Evolutionary conservation across 1,140 invertebrate species (phyloP).

Genomic region (Paraescarpia echinospica): DNA sequence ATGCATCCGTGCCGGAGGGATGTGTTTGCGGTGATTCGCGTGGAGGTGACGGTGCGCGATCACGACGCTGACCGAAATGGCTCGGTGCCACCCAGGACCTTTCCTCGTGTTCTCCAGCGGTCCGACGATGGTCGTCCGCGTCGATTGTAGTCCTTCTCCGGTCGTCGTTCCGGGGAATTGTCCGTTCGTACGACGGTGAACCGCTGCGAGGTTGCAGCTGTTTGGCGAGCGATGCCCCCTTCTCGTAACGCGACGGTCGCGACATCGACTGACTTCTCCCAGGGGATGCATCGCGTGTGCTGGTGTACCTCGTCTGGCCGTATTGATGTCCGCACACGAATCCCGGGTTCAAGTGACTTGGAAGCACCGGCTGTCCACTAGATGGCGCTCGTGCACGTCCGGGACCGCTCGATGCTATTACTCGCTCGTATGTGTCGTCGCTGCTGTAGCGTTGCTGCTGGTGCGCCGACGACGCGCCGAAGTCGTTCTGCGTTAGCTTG

Average conservation of each 20-base stretch:
- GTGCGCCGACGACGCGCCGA: background rate
- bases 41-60: background rate
- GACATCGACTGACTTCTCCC: background rate
- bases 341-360: background rate
- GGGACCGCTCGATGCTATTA: background rate
- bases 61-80: background rate
- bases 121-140: background rate
- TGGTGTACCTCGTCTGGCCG: background rate
- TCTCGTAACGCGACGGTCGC: background rate
- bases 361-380: background rate
- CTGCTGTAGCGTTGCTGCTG: background rate
- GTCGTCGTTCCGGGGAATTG: background rate
- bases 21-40: constrained; percentile 3
- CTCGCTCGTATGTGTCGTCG: background rate
- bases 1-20: background rate
- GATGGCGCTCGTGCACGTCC: background rate
- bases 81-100: background rate
- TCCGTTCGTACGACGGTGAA: background rate
- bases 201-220: too few relatives aligned
- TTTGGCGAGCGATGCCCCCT: background rate
- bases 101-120: background rate
- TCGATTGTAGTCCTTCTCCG: background rate
- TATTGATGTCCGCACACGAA: background rate
- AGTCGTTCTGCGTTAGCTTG: background rate
- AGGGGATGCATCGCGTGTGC: background rate